Conservation (phyloP, 2,797 vertebrate genomes). For the Intellagama lesueurii region DNA sequence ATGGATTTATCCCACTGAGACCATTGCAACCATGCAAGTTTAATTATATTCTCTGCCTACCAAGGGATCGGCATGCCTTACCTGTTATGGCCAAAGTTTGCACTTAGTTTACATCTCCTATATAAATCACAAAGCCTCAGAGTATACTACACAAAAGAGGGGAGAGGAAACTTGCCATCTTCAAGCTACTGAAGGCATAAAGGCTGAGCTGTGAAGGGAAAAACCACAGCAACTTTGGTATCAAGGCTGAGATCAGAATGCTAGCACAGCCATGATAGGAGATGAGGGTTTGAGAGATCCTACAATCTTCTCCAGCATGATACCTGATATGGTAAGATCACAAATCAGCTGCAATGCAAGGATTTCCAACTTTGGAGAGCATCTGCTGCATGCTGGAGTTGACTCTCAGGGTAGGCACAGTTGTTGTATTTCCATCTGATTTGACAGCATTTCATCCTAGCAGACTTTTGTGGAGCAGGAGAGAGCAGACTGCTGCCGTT, state of each 20-base stretch:
- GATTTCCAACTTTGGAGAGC: conserved; percentile 22
- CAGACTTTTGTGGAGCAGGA: neutral
- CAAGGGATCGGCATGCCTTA: neutral
- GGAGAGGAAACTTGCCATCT: neutral
- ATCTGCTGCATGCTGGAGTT: rapidly evolving
- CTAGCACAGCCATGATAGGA: neutral
- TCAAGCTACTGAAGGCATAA: neutral
- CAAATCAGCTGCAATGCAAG: neutral
- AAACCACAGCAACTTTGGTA: neutral
- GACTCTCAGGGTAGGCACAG: rapidly evolving
- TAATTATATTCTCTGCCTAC: neutral
- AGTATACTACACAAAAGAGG: neutral
- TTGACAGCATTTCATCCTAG: neutral
- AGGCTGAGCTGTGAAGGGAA: neutral
- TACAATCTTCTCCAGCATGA: neutral
- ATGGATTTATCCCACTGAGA: no score
- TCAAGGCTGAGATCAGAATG: neutral
- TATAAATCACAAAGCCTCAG: neutral
- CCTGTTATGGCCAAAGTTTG: neutral
- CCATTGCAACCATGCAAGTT: neutral
- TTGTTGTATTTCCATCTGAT: conserved; percentile 1
- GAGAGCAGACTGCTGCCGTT: neutral
- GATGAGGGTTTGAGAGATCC: neutral
- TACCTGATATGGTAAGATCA: neutral
- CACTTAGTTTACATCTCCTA: neutral